These are phyloP conservation scores for Apis cerana DNA, from an alignment of 1,140 invertebrate species.

Conservation along the genomic window DNA sequence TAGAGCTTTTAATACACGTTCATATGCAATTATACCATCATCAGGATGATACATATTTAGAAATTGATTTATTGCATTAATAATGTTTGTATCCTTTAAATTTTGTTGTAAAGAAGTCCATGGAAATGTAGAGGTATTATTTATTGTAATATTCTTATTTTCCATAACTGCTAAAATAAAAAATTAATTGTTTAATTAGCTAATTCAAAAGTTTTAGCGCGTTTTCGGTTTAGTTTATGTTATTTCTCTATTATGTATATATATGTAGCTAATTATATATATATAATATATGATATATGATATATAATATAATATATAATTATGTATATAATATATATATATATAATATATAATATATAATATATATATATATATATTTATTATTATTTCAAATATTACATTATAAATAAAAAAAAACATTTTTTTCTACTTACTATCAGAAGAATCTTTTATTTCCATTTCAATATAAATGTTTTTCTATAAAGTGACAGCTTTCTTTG, in stretches of 20 bases:
- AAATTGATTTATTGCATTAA: constrained; percentile 68
- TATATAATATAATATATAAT: too few relatives aligned
- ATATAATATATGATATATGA: too few relatives aligned
- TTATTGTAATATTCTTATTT: constrained; percentile 24
- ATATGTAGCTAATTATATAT: too few relatives aligned
- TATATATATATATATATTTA: neutral
- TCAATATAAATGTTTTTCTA: constrained; percentile 2
- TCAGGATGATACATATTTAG: constrained; percentile 73
- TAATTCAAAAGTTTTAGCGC: neutral
- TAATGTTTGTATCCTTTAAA: constrained; percentile 69
- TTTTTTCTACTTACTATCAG: constrained; percentile 52
- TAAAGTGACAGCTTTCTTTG: constrained; percentile 23
- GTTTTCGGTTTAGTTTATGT: neutral
- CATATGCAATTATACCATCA: constrained; percentile 72
- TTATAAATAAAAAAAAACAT: neutral
- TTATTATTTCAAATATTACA: neutral
- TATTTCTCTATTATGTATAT: neutral
- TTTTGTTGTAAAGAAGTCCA: constrained; percentile 64
- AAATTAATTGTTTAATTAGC: constrained; percentile 14
- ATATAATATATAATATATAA: neutral
- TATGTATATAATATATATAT: too few relatives aligned
- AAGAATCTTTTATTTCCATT: constrained; percentile 41
- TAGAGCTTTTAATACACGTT: constrained; percentile 68
- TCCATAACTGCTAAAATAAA: constrained; percentile 39
- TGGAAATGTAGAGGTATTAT: constrained; percentile 42